Evolutionary conservation across 2,888 invertebrate genomes (phyloP), one percentile per base, ranked within the genome.

Genomic region (Thyatira batis): DNA sequence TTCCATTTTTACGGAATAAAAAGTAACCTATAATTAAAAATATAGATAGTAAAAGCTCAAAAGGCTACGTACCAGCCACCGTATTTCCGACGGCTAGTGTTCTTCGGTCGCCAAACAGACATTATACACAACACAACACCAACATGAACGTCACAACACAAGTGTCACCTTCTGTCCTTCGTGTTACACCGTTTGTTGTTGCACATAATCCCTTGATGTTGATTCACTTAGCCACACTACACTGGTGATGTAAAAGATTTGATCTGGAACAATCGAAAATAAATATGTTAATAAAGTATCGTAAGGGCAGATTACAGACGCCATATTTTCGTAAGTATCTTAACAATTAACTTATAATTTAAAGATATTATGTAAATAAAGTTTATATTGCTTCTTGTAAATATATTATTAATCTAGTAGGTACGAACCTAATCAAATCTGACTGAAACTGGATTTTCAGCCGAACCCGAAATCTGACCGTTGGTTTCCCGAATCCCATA

Each of bases 71-170:
- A 91, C 91, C 90, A 89, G 79, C 78, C 77, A 63, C 80, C 77
- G 69, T 77, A 71, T 89, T 87, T 90, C 87, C 91, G 90, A 69
- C 91, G 89, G 70, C 87, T 85, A 71, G 88, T 88, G 66, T 85
- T 87, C 76, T 84, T 85, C 67, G 84, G 74, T 77, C 86, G 73
- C 86, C 87, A 85, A 80, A 82, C 77, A 57, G 82, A 80, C 89
- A 89, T 91, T 60, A 71, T 82, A 71, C 76, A 77, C 73, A 74
- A 71, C 76, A 76, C 81, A 80, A 39, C 48, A 48, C 77, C 80
- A 73, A 65, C 87, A 85, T 86, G 70, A 68, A 77, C 60, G 61
- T 51, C 72, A 74, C 73, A 58, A 67, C 78, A 79, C 84, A 75
- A 84, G 64, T 83, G 89, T 91, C 91, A 91, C 91, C 89, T 84